A percentile compares a stretch with the other conserved stretches of the same genome.
Evolutionary conservation across 1,140 invertebrate species (phyloP).

Genomic region (Papilio xuthus): DNA sequence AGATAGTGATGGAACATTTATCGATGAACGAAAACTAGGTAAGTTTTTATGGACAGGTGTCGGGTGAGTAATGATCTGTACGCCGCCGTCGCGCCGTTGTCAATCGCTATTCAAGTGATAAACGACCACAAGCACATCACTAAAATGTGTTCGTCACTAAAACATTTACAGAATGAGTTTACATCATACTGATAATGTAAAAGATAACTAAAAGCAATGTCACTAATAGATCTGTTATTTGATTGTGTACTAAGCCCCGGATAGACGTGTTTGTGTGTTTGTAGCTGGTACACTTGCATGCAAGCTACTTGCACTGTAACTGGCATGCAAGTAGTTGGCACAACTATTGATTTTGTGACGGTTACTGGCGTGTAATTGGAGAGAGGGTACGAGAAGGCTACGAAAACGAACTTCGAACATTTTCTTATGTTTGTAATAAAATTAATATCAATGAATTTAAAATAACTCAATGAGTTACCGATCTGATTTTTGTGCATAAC

Average conservation of each 20-base stretch:
- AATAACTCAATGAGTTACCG: background rate
- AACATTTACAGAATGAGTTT: background rate
- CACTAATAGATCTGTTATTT: background rate
- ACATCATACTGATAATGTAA: background rate
- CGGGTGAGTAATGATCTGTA: slow-evolving; percentile 1
- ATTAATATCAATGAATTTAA: background rate
- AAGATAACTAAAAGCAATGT: background rate
- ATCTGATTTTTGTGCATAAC: background rate
- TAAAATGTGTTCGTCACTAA: background rate
- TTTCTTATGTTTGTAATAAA: too few relatives aligned
- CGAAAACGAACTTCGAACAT: too few relatives aligned
- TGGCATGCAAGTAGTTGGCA: too few relatives aligned
- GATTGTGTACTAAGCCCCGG: too few relatives aligned
- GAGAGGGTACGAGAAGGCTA: too few relatives aligned
- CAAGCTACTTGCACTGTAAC: too few relatives aligned
- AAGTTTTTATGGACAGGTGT: slow-evolving; percentile 19
- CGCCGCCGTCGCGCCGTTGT: background rate
- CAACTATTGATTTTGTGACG: too few relatives aligned
- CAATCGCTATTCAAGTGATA: slow-evolving; percentile 2
- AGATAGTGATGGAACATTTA: slow-evolving; percentile 17
- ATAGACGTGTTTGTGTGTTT: too few relatives aligned
- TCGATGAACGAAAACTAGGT: slow-evolving; percentile 3
- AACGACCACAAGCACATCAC: slow-evolving; percentile 7
- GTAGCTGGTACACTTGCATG: too few relatives aligned
- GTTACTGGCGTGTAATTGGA: too few relatives aligned